These are phyloP conservation scores for Periophthalmus magnuspinnatus DNA, from an alignment of 2,797 vertebrate species.

Conservation along the genomic window DNA sequence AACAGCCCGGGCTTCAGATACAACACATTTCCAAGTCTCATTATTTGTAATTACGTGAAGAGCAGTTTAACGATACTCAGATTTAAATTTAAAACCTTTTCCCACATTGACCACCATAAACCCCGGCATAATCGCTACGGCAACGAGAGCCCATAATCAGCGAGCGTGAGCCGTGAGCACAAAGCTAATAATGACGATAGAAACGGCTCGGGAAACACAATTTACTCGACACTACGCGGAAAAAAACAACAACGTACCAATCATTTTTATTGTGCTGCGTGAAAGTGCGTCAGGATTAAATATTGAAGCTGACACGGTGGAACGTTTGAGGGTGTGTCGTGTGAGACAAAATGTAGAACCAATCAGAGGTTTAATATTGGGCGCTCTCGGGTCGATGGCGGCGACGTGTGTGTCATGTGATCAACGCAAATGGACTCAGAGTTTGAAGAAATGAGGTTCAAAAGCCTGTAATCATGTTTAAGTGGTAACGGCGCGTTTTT, in stretches of 20 bases:
- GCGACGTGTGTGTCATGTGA: no score
- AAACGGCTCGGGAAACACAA: slow-evolving; percentile 35
- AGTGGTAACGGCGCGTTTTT: no score
- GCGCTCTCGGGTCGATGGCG: slow-evolving; percentile 43
- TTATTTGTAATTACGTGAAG: slow-evolving; percentile 22
- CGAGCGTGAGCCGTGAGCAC: slow-evolving; percentile 47
- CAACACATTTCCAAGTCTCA: neutral
- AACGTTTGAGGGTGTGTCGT: slow-evolving; percentile 53
- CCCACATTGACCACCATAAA: slow-evolving; percentile 50
- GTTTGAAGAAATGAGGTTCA: no score
- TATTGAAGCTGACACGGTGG: slow-evolving; percentile 40
- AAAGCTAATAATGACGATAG: slow-evolving; percentile 49
- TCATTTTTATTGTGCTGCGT: slow-evolving; percentile 55
- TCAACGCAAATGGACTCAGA: no score
- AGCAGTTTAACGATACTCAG: neutral
- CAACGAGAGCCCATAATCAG: slow-evolving; percentile 65
- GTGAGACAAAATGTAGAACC: slow-evolving; percentile 54
- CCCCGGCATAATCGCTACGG: slow-evolving; percentile 61
- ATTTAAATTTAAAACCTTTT: no score
- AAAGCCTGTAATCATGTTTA: no score
- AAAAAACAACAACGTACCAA: slow-evolving; percentile 17
- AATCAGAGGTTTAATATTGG: slow-evolving; percentile 61
- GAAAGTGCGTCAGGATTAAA: slow-evolving; percentile 44
- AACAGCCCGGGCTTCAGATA: neutral
- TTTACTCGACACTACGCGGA: slow-evolving; percentile 48